These are phyloP conservation scores for Hippocampus comes DNA, from an alignment of 2,113 vertebrate species.

Conservation along the genomic window DNA sequence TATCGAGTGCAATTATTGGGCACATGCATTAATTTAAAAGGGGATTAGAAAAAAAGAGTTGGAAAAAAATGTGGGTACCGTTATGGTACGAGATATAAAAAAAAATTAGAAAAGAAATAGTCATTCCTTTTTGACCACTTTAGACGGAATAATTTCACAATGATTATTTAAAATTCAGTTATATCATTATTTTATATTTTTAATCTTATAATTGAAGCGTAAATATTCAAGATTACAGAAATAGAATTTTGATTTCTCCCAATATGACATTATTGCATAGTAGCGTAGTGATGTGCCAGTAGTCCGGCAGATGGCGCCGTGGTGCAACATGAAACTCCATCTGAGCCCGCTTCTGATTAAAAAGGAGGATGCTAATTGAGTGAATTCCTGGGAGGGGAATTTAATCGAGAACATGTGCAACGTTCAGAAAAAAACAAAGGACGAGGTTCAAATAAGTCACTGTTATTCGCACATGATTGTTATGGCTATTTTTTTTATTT, in stretches of 20 bases:
- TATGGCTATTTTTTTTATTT: constrained; percentile 12
- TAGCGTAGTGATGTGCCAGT: background rate
- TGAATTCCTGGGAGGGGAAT: constrained; percentile 63
- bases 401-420: constrained; percentile 52
- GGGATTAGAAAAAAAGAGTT: background rate
- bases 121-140: background rate
- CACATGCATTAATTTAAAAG: background rate
- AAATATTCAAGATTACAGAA: no score
- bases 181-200: background rate
- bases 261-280: no score
- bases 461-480: constrained; percentile 15
- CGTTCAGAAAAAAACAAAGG: constrained; percentile 47
- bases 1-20: background rate
- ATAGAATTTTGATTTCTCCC: background rate
- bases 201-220: no score
- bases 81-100: background rate
- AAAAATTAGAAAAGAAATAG: background rate
- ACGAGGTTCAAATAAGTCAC: constrained; percentile 11
- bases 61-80: background rate
- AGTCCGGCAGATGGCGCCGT: constrained; percentile 59
- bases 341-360: constrained; percentile 47
- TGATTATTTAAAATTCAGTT: no score
- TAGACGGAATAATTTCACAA: background rate
- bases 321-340: constrained; percentile 27
- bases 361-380: constrained; percentile 64